Conservation (phyloP, 1,140 invertebrate species). For the Macrocentrus cingulum region DNA sequence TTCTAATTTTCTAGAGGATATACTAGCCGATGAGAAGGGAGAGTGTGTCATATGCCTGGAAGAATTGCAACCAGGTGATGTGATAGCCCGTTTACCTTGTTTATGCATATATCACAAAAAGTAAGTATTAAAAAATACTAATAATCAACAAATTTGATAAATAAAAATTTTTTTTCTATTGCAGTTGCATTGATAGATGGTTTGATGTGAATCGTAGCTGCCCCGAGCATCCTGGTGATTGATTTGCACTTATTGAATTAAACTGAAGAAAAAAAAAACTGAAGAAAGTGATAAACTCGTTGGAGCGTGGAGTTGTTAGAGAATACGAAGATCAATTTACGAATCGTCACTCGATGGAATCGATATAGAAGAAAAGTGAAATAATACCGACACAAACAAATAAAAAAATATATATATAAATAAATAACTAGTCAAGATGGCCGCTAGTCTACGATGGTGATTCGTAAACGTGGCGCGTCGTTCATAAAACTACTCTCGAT, state of each 20-base stretch:
- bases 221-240: constrained; percentile 93
- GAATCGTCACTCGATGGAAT: constrained; percentile 6
- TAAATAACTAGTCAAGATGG: constrained; percentile 58
- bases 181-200: constrained; percentile 94
- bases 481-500: constrained; percentile 36
- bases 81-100: constrained; percentile 96
- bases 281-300: constrained; percentile 34
- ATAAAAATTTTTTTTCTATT: constrained; percentile 29
- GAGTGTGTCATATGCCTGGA: constrained; percentile 99
- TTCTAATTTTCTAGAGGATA: constrained; percentile 77
- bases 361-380: constrained; percentile 35
- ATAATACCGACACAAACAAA: constrained; percentile 19
- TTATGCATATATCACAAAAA: constrained; percentile 99
- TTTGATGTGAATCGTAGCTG: constrained; percentile 96
- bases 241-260: constrained; percentile 55
- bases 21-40: constrained; percentile 91
- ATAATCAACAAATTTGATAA: background rate
- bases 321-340: constrained; percentile 13
- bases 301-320: constrained; percentile 38
- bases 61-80: constrained; percentile 90
- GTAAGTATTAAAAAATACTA: constrained; percentile 60
- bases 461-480: constrained; percentile 44
- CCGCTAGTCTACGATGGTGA: constrained; percentile 55
- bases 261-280: constrained; percentile 5
- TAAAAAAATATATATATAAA: constrained; percentile 33